phyloP scores from a whole-genome alignment of 2,888 invertebrate genomes.

The Cataglyphis albicans region DNA sequence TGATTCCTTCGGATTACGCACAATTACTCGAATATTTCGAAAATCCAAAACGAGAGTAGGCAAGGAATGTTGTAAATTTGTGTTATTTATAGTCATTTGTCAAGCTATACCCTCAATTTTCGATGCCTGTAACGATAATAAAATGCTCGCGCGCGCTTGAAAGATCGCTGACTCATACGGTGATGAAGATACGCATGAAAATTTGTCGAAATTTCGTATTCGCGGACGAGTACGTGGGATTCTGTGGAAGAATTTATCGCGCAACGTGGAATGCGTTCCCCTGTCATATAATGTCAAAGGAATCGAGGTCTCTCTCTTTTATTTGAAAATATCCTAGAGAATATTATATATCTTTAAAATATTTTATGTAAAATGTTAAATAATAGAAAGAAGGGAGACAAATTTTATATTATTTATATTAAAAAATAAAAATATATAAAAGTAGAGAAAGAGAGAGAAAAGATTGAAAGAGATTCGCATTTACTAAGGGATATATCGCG shows the following conservation, averaged over 20 bases:
- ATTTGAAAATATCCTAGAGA: constrained; percentile 10
- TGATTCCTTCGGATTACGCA: not conserved
- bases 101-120: constrained; percentile 11
- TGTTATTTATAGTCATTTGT: constrained; percentile 39
- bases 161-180: constrained; percentile 39
- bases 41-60: not conserved
- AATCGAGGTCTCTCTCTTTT: constrained; percentile 1
- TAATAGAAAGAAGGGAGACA: not conserved
- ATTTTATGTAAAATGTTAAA: not conserved
- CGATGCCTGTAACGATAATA: constrained; percentile 27
- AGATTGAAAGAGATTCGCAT: not conserved
- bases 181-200: constrained; percentile 8
- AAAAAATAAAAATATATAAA: not conserved
- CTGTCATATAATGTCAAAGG: constrained; percentile 15
- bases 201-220: constrained; percentile 33
- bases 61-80: constrained; percentile 27
- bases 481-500: constrained; percentile 60
- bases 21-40: constrained; percentile 21
- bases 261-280: constrained; percentile 7
- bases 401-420: not conserved
- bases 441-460: not conserved
- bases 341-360: not conserved
- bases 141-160: not conserved
- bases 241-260: constrained; percentile 45
- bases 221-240: constrained; percentile 29